Evolutionary conservation across 2,797 vertebrate species (phyloP).

Genomic region (Philypnodon macrostomus): DNA sequence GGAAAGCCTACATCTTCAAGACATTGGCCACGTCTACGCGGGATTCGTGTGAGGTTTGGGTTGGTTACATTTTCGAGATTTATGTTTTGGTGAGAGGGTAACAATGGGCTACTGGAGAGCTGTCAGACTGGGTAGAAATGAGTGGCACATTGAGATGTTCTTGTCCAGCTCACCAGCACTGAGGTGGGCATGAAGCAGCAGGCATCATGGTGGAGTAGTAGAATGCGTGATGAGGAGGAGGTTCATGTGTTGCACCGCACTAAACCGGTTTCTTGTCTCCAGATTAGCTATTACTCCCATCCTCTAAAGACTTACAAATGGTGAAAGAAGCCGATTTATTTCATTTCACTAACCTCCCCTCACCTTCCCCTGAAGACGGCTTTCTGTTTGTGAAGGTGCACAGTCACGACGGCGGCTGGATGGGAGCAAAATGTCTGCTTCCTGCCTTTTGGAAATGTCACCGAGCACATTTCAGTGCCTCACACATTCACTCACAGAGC

Average conservation of each 20-base stretch:
- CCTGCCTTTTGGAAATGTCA: conserved; percentile 52
- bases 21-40: too few species aligned
- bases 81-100: neutral
- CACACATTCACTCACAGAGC: conserved; percentile 32
- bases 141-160: conserved; percentile 34
- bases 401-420: conserved; percentile 6
- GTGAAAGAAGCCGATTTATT: conserved; percentile 22
- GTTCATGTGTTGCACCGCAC: conserved; percentile 47
- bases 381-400: neutral
- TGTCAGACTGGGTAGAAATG: conserved; percentile 17
- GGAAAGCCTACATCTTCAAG: neutral
- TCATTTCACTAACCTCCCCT: conserved; percentile 12
- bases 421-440: conserved; percentile 17
- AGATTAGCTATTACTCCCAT: conserved; percentile 14
- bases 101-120: neutral
- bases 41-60: neutral
- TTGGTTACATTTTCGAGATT: neutral
- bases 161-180: conserved; percentile 37
- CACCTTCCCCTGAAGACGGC: neutral
- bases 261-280: conserved; percentile 13
- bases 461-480: conserved; percentile 16
- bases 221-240: conserved; percentile 56
- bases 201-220: conserved; percentile 50
- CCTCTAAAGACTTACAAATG: conserved; percentile 33
- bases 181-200: conserved; percentile 35